phyloP scores from a whole-genome alignment of 2,797 vertebrate genomes.

The Danio tinwini region DNA sequence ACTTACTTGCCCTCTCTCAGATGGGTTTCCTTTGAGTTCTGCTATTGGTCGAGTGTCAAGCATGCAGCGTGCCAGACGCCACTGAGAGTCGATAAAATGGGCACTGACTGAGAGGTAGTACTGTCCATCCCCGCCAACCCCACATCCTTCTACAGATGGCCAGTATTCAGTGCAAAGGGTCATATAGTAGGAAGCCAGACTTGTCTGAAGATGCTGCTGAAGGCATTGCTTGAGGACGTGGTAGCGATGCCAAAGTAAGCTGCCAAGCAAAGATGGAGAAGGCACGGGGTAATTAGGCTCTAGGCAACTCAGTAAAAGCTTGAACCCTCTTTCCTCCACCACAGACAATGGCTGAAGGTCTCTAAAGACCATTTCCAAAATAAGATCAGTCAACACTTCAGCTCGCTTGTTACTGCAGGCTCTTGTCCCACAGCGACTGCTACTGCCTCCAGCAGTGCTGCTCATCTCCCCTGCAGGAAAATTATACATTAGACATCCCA shows the following conservation, averaged over 20 bases:
- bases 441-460: conserved; percentile 48
- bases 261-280: conserved; percentile 63
- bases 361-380: conserved; percentile 73
- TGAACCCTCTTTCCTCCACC: conserved; percentile 74
- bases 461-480: conserved; percentile 54
- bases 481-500: conserved; percentile 44
- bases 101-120: conserved; percentile 65
- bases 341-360: conserved; percentile 74
- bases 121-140: conserved; percentile 60
- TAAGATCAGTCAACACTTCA: conserved; percentile 67
- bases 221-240: conserved; percentile 67
- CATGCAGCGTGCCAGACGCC: conserved; percentile 68
- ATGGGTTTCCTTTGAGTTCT: conserved; percentile 40
- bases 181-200: conserved; percentile 60
- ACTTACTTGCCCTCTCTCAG: conserved; percentile 26
- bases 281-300: conserved; percentile 70
- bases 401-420: conserved; percentile 63
- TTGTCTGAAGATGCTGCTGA: conserved; percentile 65
- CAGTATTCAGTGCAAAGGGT: conserved; percentile 71
- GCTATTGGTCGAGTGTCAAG: conserved; percentile 65
- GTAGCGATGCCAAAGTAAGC: conserved; percentile 70
- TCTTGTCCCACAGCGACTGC: conserved; percentile 22
- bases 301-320: conserved; percentile 70
- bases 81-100: conserved; percentile 71
- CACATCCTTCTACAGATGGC: conserved; percentile 64